Conservation (phyloP, 2,113 vertebrate species). For the Sander lucioperca region DNA sequence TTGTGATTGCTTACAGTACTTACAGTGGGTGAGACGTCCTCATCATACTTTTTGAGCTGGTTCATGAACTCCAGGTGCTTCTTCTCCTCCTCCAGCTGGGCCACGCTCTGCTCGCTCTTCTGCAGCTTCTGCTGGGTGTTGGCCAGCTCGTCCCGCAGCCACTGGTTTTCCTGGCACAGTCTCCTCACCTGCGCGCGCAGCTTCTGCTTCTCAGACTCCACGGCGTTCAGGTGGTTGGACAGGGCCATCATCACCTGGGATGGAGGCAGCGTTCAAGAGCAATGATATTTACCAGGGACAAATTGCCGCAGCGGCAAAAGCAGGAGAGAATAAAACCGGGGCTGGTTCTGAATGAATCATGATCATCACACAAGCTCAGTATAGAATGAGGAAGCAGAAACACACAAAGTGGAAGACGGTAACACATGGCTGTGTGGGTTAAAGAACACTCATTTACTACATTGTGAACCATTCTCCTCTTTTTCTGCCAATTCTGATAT, state of each 20-base stretch:
- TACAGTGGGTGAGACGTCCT: constrained; percentile 89
- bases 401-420: background rate
- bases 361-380: constrained; percentile 56
- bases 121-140: constrained; percentile 99
- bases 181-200: constrained; percentile 95
- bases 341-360: constrained; percentile 63
- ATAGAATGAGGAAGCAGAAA: constrained; percentile 64
- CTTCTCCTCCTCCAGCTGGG: constrained; percentile 98
- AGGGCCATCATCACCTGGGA: constrained; percentile 98
- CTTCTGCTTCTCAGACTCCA: constrained; percentile 99
- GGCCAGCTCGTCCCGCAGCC: constrained; percentile 96
- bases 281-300: background rate
- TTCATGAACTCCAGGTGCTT: constrained; percentile 99
- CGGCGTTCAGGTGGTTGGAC: constrained; percentile 95
- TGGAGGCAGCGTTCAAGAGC: constrained; percentile 6
- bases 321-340: background rate
- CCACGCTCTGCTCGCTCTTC: constrained; percentile 95
- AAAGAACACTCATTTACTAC: background rate
- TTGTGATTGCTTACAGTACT: constrained; percentile 34
- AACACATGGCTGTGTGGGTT: background rate
- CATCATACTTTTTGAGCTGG: constrained; percentile 97
- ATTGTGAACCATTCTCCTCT: background rate
- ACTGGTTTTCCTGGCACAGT: constrained; percentile 98
- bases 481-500: background rate
- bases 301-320: background rate